Evolutionary conservation across 1,140 invertebrate species (phyloP), one percentile per base, ranked within the genome.

Genomic region (Amphibalanus amphitrite): DNA sequence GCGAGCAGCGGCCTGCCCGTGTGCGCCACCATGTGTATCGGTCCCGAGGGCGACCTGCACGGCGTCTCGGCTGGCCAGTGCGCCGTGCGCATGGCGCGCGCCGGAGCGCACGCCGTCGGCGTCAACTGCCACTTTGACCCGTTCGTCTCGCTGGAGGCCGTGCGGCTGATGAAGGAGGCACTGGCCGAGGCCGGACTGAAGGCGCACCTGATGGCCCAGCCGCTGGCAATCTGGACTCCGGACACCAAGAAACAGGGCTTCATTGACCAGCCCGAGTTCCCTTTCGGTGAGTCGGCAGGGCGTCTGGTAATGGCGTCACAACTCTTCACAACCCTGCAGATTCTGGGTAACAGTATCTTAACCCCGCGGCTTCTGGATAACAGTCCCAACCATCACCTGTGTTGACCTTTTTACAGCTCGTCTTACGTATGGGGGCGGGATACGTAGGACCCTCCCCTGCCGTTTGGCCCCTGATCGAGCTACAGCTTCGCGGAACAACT

Each of bases 91-190:
- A 80, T 82, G 79, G 81, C 78, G 25, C 77, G 76, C 74, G 80
- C 81, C 29, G 81, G 81, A 17, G 78, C 81, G 25, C 72, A 81
- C 71, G n/a, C n/a, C 67, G 79, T 82, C 29, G 81, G 81, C 1
- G 69, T 82, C 0, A 82, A 82, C 73, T 82, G 81, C 70, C 81
- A 82, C 71, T 82, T 79, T 72, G 81, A 81, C 65, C 81, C 81
- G 17, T 79, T 79, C 67, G 72, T 76, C n/a, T 75, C 73, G 40
- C 74, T 82, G 69, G 72, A 80, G 29, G 75, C 78, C n/a, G 72
- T 82, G 8, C 75, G 73, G 33, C 28, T 75, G 59, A 82, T 82
- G 81, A 82, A 82, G 70, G 73, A 73, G 69, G 79, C 76, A 23
- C 67, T 82, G 33, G 73, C 77, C 3, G 73, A 74, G n/a, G 78